Percentiles rank a stretch among this genome's conserved stretches.
These are phyloP conservation scores for Tiliqua scincoides DNA, from an alignment of 2,113 vertebrate species.

Conservation along the genomic window DNA sequence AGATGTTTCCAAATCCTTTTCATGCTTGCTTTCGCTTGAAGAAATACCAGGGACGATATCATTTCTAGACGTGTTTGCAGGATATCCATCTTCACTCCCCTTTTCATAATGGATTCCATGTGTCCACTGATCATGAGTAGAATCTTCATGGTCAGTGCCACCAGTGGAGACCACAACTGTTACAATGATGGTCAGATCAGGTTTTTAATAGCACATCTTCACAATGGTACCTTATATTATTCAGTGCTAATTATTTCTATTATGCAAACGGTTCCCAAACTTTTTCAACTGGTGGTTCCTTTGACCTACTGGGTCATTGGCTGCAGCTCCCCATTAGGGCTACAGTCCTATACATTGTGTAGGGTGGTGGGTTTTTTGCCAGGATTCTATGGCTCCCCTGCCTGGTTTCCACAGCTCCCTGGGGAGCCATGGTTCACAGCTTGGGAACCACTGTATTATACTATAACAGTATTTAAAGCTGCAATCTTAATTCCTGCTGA, in stretches of 20 bases:
- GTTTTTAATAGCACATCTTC: constrained; percentile 6
- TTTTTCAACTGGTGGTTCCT: too few species aligned
- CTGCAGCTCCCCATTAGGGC: too few species aligned
- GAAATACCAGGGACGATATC: background rate
- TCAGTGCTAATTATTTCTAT: background rate
- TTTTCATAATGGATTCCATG: background rate
- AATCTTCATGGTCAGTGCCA: background rate
- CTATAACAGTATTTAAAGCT: background rate
- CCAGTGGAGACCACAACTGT: background rate
- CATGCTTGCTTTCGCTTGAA: constrained; percentile 39
- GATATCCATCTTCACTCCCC: constrained; percentile 32
- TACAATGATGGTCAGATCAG: background rate
- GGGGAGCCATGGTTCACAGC: too few species aligned
- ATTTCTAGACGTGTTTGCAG: constrained; percentile 29
- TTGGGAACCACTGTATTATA: too few species aligned
- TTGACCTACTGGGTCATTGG: too few species aligned
- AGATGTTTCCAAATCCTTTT: constrained; percentile 35
- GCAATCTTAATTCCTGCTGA: background rate
- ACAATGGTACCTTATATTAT: background rate
- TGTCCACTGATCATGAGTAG: background rate
- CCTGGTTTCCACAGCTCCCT: too few species aligned
- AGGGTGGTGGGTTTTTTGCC: too few species aligned
- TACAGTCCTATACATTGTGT: too few species aligned
- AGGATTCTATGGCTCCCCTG: too few species aligned
- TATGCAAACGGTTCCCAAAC: too few species aligned